Evolutionary conservation across 2,888 invertebrate genomes (phyloP).

Genomic region (Andricus quercusramuli): DNA sequence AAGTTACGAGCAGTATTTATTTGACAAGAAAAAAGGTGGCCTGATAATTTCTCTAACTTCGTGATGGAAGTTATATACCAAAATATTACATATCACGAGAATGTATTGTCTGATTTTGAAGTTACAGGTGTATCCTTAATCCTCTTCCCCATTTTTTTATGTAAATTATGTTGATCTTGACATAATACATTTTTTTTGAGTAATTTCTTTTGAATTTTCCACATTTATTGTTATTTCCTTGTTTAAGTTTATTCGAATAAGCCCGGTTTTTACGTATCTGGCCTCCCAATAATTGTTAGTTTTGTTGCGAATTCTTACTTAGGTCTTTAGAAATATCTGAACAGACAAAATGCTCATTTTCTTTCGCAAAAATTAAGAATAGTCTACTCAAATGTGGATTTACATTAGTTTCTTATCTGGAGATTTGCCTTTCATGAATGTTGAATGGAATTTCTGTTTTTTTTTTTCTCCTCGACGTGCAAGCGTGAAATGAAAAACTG

Average conservation of each 20-base stretch:
- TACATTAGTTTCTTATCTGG: not conserved
- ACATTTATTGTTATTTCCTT: conserved; percentile 32
- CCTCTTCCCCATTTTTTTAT: not conserved
- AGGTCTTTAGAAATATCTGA: not conserved
- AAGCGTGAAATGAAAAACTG: conserved; percentile 9
- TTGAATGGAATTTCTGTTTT: not conserved
- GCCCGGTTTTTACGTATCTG: not conserved
- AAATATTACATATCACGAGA: conserved; percentile 11
- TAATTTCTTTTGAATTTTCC: not conserved
- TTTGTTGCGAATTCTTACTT: not conserved
- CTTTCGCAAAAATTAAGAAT: not conserved
- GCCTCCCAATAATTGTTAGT: not conserved
- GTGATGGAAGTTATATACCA: not conserved
- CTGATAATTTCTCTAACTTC: not conserved
- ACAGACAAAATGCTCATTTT: not conserved
- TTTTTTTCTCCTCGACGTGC: conserved; percentile 4
- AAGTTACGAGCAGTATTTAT: no score
- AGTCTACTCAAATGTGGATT: no score
- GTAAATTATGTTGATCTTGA: not conserved
- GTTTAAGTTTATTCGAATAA: conserved; percentile 33
- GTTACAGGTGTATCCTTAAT: conserved; percentile 19
- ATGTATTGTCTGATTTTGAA: not conserved
- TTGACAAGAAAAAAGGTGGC: not conserved
- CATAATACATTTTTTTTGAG: not conserved
- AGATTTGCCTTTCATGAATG: not conserved